Evolutionary conservation across 2,113 vertebrate genomes (phyloP).

Genomic region (Gracilinanus agilis): DNA sequence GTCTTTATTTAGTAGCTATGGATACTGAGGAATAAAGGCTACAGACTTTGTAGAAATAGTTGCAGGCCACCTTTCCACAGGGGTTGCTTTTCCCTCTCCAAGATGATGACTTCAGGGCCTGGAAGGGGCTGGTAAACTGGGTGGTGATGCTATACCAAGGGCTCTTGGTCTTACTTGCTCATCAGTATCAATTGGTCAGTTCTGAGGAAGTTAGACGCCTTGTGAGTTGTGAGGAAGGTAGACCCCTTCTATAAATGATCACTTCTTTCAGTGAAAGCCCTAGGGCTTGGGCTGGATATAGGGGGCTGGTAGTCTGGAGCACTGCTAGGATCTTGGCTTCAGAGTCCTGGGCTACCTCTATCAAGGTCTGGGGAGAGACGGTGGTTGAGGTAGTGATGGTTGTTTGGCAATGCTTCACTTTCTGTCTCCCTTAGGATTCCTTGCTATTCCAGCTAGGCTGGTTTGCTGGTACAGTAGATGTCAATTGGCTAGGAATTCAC

Average conservation of each 20-base stretch:
- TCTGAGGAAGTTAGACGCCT: background rate
- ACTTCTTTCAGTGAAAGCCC: background rate
- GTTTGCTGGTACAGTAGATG: background rate
- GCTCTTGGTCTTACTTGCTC: background rate
- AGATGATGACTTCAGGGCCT: background rate
- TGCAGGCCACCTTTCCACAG: background rate
- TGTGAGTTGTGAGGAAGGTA: background rate
- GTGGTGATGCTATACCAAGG: background rate
- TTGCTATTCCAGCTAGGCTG: background rate
- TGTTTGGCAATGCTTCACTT: background rate
- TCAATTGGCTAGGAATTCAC: background rate
- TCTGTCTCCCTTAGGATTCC: background rate
- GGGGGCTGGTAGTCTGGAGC: background rate
- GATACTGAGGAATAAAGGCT: background rate
- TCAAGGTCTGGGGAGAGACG: background rate
- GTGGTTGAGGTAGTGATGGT: background rate
- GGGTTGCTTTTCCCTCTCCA: background rate
- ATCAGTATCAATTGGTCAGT: background rate
- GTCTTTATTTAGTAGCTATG: background rate
- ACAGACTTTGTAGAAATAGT: too few species aligned
- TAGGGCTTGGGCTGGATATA: background rate
- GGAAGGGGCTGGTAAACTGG: background rate
- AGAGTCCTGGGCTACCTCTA: background rate
- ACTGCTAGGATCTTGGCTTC: background rate
- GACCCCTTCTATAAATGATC: background rate